Base-by-base conservation (phyloP, 2,113 vertebrate species). In the Tetraodon nigroviridis region DNA sequence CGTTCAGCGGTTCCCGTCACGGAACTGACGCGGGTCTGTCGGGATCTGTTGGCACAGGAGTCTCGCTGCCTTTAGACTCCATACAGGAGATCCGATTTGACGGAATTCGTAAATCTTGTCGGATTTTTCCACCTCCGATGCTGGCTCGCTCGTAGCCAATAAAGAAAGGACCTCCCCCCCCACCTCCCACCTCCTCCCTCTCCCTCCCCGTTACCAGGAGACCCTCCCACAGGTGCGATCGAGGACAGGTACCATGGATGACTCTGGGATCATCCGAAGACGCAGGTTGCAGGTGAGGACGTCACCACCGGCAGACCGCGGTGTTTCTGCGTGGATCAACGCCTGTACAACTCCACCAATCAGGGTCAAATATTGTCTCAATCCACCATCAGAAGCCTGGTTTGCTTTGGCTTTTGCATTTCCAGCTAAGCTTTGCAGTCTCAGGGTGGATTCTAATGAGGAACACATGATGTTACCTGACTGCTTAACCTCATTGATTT, bases 201-300 rank as follows among this genome's bases (percentile, higher is more conserved):
- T 54, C 71, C 59, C 63, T 51, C 53, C 48, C 15, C 18, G 51
- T 76, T 52, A 67, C 67, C 71, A 20, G 55, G 56, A 67, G 64
- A 81, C 61, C 45, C 41, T 46, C 58, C 14, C 22, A 56, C 66
- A 80, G 72, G 80, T 84, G 64, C 58, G 67, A 76, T 7, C 21
- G n/a, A 60, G 42, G 27, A 51, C 54, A 51, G 60, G 24, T 47
- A 73, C 73, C 71, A 90, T 89, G 87, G 90, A 91, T 64, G 90
- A 91, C 48, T 88, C 89, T 7, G 90, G 89, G 37, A 90, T 91
- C 67, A 91, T 91, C 66, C 86, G 87, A 55, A 86, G 89, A 63
- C 68, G 89, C 37, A 89, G 89, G 73, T 72, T 91, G 61, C 90
- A 91, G 89, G 90, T 91, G 73, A 88, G 84, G 60, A 37, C 32